Percentiles rank a stretch among this genome's conserved stretches.
Conservation (phyloP, 2,888 invertebrate species). For the Ophonus ardosiacus region DNA sequence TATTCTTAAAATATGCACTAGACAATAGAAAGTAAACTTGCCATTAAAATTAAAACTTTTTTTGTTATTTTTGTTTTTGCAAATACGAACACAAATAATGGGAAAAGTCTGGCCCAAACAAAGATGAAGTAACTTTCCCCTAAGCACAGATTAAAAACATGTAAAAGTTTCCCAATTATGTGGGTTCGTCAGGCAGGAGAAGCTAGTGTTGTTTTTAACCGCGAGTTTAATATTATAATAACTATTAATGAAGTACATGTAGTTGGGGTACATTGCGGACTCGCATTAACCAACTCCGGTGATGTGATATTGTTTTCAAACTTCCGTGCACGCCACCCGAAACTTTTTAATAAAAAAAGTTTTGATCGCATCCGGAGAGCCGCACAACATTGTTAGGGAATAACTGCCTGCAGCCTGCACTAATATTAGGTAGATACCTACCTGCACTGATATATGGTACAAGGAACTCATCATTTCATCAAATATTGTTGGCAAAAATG, state of each 20-base stretch:
- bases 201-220: conserved; percentile 29
- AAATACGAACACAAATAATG: too few species aligned
- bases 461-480: too few species aligned
- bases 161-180: background rate
- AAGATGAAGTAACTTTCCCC: background rate
- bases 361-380: conserved; percentile 50
- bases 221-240: conserved; percentile 47
- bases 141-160: background rate
- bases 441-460: too few species aligned
- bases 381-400: conserved; percentile 41
- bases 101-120: background rate
- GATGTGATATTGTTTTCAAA: conserved; percentile 58
- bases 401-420: conserved; percentile 23
- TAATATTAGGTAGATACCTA: too few species aligned
- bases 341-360: conserved; percentile 63
- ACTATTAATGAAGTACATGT: conserved; percentile 48
- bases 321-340: conserved; percentile 30
- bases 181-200: background rate
- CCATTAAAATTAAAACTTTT: too few species aligned
- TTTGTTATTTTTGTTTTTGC: too few species aligned
- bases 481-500: too few species aligned
- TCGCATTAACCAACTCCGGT: conserved; percentile 35
- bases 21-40: too few species aligned
- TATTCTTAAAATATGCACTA: too few species aligned
- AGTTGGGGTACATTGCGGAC: background rate